Evolutionary conservation across 2,113 vertebrate species (phyloP), one percentile per base, ranked within the genome.

Genomic region (Rhinolophus ferrumequinum): DNA sequence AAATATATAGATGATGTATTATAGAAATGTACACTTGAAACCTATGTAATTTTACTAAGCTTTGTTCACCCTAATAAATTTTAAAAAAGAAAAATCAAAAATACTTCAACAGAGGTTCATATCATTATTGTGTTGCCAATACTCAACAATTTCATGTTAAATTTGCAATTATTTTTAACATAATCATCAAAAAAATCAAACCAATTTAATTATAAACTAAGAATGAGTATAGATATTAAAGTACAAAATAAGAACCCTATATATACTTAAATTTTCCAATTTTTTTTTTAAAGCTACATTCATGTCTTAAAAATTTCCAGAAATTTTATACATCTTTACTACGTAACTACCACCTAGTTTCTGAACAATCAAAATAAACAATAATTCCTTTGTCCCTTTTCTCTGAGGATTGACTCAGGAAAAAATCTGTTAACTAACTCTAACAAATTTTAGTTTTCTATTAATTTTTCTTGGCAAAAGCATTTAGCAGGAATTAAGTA

Each of bases 391-490:
- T 15, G 6, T 75, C 33, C 88, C 60, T 75, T 69, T 77, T 26
- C 30, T 69, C 44, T 75, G 38, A 87, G 10, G 47, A 70, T 2
- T 89, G 8, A 10, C 33, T 89, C 38, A 76, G 85, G 47, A 41
- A 62, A 72, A 73, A 88, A 64, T 26, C 44, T 30, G 62, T 50
- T 38, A 75, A 19, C 12, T 24, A 84, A 88, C 14, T 95, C 41
- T 84, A 90, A 95, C 33, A 47, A 90, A 69, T 47, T 82, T 8
- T 47, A 19, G 19, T 15, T 83, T 88, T 60, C 44, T 84, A 72
- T 58, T 86, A 60, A 82, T 89, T 92, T 92, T 66, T 66, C 60
- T 86, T 73, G 15, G 50, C 19, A 90, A 93, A 93, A 80, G n/a
- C 28, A 91, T 58, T 81, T 35, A 77, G 21, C 9, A 72, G 54